phyloP scores from a whole-genome alignment of 2,888 invertebrate genomes.

The Glyphotaelius pellucidus region DNA sequence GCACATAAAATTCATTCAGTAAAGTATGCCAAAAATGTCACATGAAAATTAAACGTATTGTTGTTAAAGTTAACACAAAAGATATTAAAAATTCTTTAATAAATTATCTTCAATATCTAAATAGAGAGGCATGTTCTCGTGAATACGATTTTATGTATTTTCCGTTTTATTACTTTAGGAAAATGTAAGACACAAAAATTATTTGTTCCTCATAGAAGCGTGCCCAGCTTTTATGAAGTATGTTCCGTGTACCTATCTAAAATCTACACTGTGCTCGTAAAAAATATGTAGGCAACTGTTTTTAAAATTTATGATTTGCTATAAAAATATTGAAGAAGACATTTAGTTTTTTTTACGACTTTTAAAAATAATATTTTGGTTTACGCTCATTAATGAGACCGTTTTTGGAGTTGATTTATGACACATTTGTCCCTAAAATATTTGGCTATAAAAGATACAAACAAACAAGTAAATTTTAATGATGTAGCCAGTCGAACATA shows the following conservation, averaged over 20 bases:
- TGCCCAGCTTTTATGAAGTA: neutral
- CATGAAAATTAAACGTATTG: neutral
- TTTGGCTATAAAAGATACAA: neutral
- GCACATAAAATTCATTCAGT: constrained; percentile 5
- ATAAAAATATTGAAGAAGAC: constrained; percentile 2
- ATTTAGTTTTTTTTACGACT: neutral
- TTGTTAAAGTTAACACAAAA: neutral
- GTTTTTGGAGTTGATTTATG: neutral
- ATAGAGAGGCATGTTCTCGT: neutral
- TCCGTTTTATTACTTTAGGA: constrained; percentile 16
- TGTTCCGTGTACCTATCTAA: neutral
- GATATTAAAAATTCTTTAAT: constrained; percentile 41
- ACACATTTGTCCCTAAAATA: neutral
- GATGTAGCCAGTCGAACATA: neutral
- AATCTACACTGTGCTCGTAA: neutral
- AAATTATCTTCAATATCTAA: constrained; percentile 8
- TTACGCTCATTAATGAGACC: constrained; percentile 2
- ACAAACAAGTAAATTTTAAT: neutral
- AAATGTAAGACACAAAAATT: neutral
- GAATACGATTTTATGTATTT: neutral
- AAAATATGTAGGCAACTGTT: neutral
- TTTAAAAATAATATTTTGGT: neutral
- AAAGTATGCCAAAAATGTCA: constrained; percentile 12
- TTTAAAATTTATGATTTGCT: neutral
- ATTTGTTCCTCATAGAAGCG: neutral